phyloP scores from a whole-genome alignment of 2,888 invertebrate species.

The Clanis bilineata region DNA sequence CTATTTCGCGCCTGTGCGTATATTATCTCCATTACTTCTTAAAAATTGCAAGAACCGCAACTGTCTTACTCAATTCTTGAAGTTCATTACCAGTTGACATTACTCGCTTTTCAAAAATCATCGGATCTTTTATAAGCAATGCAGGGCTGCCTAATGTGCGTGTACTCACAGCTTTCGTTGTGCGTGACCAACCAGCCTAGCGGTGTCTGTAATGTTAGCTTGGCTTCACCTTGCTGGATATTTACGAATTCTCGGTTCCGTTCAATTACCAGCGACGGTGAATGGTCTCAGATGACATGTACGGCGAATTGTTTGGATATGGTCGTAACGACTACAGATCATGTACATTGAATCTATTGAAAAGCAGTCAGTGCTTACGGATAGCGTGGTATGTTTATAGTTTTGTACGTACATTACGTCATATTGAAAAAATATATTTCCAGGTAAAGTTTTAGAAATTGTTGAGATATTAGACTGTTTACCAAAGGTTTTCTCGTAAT shows the following conservation, averaged over 20 bases:
- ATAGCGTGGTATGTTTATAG: too few species aligned
- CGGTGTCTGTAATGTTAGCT: not conserved
- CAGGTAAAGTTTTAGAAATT: too few species aligned
- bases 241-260: slow-evolving; percentile 24
- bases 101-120: too few species aligned
- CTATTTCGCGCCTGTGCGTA: too few species aligned
- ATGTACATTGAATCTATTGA: not conserved
- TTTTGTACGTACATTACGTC: too few species aligned
- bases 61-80: too few species aligned
- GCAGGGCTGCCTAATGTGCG: not conserved
- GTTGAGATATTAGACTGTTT: too few species aligned
- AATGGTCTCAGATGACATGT: slow-evolving; percentile 32
- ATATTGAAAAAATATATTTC: too few species aligned
- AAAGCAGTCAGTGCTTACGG: too few species aligned
- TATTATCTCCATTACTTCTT: not conserved
- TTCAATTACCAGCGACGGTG: slow-evolving; percentile 38
- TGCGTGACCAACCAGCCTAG: not conserved
- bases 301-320: not conserved
- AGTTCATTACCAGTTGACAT: too few species aligned
- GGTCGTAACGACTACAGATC: not conserved
- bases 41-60: not conserved
- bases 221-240: not conserved
- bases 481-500: not conserved
- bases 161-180: not conserved
- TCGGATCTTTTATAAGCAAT: too few species aligned